Evolutionary conservation across 2,888 invertebrate genomes (phyloP).

Genomic region (Therioaphis trifolii): DNA sequence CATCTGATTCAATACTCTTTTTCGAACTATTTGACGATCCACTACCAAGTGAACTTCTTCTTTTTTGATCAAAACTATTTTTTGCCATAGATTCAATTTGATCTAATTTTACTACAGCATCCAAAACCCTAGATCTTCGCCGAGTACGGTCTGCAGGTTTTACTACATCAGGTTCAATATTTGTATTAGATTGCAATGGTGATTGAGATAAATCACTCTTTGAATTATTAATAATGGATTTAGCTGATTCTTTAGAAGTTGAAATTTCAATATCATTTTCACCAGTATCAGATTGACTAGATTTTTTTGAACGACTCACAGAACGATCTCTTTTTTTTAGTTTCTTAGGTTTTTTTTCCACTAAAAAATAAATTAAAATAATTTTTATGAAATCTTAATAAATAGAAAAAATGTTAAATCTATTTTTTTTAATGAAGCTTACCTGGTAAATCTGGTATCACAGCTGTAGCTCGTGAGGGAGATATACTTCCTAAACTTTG

Average conservation of each 20-base stretch:
- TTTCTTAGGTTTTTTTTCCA: conserved; percentile 57
- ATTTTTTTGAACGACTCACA: conserved; percentile 56
- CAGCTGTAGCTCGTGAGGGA: conserved; percentile 53
- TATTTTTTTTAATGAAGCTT: conserved; percentile 8
- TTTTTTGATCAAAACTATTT: conserved; percentile 46
- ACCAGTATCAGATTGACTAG: conserved; percentile 45
- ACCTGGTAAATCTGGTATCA: conserved; percentile 49
- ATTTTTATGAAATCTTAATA: not conserved
- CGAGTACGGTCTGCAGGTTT: conserved; percentile 71
- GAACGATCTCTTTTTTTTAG: conserved; percentile 58
- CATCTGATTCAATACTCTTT: conserved; percentile 63
- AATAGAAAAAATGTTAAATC: not conserved
- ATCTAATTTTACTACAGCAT: conserved; percentile 77
- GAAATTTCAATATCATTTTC: conserved; percentile 40
- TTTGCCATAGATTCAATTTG: conserved; percentile 55
- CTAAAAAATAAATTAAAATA: conserved; percentile 36
- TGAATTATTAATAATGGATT: conserved; percentile 25
- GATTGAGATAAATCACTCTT: conserved; percentile 34
- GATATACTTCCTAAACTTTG: conserved; percentile 66
- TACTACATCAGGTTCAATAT: conserved; percentile 35
- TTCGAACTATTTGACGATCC: conserved; percentile 61
- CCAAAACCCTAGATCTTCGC: conserved; percentile 77
- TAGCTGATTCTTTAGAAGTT: conserved; percentile 38
- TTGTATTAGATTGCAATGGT: conserved; percentile 8
- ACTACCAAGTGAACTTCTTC: conserved; percentile 55